Base-by-base conservation (phyloP, 1,140 invertebrate species). In the Hylyphantes graminicola region DNA sequence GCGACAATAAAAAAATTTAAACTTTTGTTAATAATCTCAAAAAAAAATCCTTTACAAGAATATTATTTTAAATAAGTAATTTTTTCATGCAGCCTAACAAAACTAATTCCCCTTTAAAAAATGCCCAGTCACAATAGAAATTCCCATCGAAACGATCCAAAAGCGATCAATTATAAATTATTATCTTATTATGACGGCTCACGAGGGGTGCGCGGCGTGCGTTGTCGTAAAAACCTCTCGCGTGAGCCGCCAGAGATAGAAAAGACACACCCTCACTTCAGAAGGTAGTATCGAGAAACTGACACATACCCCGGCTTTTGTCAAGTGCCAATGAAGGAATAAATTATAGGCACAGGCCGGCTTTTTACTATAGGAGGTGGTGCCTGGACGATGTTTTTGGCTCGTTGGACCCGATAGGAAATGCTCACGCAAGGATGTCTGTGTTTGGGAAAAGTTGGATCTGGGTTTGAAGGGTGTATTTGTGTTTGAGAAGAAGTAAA, bases 161-260 rank as follows among this genome's bases (percentile, higher is more conserved):
- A 68, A 50, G 73, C 51, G 48, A 81, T 73, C 68, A 81, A 81
- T 81, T 81, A 81, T 81, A 73, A 81, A 81, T 81, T 81, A 81
- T 73, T 81, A 81, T 73, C 53, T 63, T 68, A 73, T 81, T 81
- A 68, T 73, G 68, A 73, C 73, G n/a, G 67, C 79, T 81, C 67
- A 81, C 68, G 55, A 51, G 68, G 50, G 48, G 35, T 35, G 68
- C 54, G 68, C 77, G 73, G 67, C 68, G 72, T 50, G 79, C 67
- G 79, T 81, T 73, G n/a, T 15, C 68, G 50, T 10, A 50, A 70
- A 70, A 70, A 3, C 54, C 50, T 70, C 68, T 70, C 53, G 68
- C 68, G 68, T 70, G 35, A 35, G 68, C 53, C 54, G 65, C 79
- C n/a, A 51, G 35, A 17, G 53, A 55, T 17, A 67, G 51, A 55